Conservation (phyloP, 1,140 invertebrate genomes). For the Matsumurasca onukii region DNA sequence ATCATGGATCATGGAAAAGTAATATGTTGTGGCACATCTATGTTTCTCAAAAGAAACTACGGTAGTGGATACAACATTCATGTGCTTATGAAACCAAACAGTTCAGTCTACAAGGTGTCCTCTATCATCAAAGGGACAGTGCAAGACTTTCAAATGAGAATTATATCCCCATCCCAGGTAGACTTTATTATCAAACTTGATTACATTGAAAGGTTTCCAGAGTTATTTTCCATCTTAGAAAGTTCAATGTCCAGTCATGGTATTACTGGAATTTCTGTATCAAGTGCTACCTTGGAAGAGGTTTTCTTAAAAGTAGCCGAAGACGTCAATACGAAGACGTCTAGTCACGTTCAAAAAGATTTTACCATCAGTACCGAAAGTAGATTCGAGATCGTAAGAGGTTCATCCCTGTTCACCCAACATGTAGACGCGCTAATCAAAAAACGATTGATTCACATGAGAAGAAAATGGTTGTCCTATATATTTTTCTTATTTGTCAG, state of each 20-base stretch:
- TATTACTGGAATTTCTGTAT: neutral
- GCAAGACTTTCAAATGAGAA: neutral
- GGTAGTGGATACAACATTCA: constrained; percentile 53
- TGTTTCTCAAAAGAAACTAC: constrained; percentile 85
- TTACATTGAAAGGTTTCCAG: neutral
- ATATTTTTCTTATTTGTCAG: too few species aligned
- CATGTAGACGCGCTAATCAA: too few species aligned
- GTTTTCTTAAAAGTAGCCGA: constrained; percentile 17
- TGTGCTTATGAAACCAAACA: neutral
- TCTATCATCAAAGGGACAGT: neutral
- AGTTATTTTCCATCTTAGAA: neutral
- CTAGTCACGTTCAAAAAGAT: too few species aligned
- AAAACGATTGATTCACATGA: too few species aligned
- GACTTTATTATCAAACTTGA: neutral
- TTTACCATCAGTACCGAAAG: too few species aligned
- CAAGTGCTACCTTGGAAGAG: neutral
- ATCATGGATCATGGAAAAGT: constrained; percentile 84
- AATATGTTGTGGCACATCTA: constrained; percentile 79
- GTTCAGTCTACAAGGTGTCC: neutral
- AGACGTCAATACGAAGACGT: too few species aligned
- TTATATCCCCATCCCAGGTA: neutral
- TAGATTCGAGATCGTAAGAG: too few species aligned
- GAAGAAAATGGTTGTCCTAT: too few species aligned
- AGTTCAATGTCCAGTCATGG: neutral
- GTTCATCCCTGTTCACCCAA: too few species aligned